Base-by-base conservation (phyloP, 2,888 invertebrate genomes). In the Danaus chrysippus region DNA sequence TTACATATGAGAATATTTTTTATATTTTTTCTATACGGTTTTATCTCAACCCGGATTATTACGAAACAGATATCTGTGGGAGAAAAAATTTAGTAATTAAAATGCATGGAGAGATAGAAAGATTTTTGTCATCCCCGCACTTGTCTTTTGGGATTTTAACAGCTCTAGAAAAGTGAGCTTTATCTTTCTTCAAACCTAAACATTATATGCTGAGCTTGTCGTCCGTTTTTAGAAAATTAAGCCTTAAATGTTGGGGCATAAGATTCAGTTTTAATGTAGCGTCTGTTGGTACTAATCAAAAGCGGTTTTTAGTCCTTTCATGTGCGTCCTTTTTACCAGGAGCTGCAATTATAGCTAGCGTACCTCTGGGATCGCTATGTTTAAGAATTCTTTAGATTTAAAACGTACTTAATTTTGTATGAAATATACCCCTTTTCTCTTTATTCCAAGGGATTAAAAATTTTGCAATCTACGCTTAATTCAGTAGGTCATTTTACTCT, bases 261-360 rank as follows among this genome's bases (percentile, higher is more conserved):
- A 58, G 62, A 56, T 49, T 53, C 56, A 56, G 46, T 66, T 46
- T 46, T n/a, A 49, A 12, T 41, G 15, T 17, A 56, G 42, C 58
- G 54, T 62, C 23, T 64, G 67, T 65, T 68, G 64, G 62, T 68
- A 52, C 57, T 54, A 68, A 64, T 65, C 68, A 64, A 61, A 42
- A 41, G 49, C 49, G 49, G 64, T 56, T 62, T 64, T 64, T 66
- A 68, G 82, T 85, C 86, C 84, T 86, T 87, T 87, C 86, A 87
- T 77, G 73, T 73, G 73, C 70, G 72, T 81, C 84, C 85, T 86
- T 86, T 83, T 83, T 82, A 76, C 87, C 86, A 74, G 81, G 74
- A 82, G 87, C 83, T 75, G 87, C 84, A 88, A 88, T 88, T 88
- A 88, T 82, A 84, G 86, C 83, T 84, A 85, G 81, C 82, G 79